These are phyloP conservation scores for Neoscelio sp. DNA, from an alignment of 2,888 invertebrate genomes.

Conservation along the genomic window DNA sequence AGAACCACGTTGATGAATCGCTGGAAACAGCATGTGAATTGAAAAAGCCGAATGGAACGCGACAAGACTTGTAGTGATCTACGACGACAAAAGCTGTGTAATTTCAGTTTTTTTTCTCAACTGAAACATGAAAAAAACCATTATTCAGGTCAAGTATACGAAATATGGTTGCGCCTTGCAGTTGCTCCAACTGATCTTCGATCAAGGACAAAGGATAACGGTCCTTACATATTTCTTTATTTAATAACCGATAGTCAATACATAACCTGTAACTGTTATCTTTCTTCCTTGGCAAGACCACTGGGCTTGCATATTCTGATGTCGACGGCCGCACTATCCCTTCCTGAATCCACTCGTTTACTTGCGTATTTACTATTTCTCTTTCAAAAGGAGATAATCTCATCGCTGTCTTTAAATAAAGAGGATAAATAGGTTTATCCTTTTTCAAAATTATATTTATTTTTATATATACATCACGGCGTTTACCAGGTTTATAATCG, in stretches of 20 bases:
- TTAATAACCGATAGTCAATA: neutral
- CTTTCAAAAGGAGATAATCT: conserved; percentile 57
- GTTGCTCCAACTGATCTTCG: neutral
- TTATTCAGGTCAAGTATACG: conserved; percentile 68
- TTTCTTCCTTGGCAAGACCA: conserved; percentile 69
- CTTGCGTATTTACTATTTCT: conserved; percentile 57
- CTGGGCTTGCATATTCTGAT: conserved; percentile 68
- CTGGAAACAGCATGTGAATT: conserved; percentile 70
- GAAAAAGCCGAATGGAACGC: conserved; percentile 72
- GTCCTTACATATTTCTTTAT: neutral
- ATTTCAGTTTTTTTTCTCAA: conserved; percentile 68
- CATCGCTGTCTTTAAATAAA: conserved; percentile 59
- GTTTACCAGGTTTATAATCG: conserved; percentile 37
- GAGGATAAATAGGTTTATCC: conserved; percentile 62
- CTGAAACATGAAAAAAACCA: conserved; percentile 73
- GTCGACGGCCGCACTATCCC: conserved; percentile 48
- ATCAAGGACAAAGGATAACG: conserved; percentile 1
- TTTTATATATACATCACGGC: conserved; percentile 3
- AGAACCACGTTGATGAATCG: conserved; percentile 65
- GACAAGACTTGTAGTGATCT: conserved; percentile 70
- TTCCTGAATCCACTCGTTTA: conserved; percentile 67
- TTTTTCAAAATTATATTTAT: conserved; percentile 56
- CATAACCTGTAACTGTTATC: conserved; percentile 50
- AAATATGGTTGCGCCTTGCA: conserved; percentile 59
- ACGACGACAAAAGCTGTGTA: conserved; percentile 73